Evolutionary conservation across 1,140 invertebrate genomes (phyloP).

Genomic region (Lepidostoma basale): DNA sequence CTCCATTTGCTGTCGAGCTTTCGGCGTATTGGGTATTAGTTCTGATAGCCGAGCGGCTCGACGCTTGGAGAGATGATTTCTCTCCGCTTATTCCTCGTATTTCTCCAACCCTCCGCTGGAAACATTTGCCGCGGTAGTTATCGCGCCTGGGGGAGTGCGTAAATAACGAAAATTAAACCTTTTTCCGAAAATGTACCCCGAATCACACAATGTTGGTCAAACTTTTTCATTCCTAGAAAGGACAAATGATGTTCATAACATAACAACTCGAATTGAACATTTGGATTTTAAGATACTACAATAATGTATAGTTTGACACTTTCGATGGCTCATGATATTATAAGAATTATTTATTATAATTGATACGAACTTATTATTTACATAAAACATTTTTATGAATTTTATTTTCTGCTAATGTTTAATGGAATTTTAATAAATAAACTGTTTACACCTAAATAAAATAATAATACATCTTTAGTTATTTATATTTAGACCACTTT

Average conservation of each 20-base stretch:
- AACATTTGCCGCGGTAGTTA: slow-evolving; percentile 27
- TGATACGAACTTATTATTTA: too few species aligned
- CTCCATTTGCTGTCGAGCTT: too few species aligned
- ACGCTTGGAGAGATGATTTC: neutral
- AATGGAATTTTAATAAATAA: neutral
- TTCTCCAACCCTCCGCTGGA: slow-evolving; percentile 4
- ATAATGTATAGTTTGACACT: too few species aligned
- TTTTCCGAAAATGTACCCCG: slow-evolving; percentile 16
- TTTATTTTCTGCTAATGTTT: neutral
- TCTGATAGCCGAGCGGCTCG: slow-evolving; percentile 5
- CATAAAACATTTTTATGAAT: neutral
- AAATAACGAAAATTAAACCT: slow-evolving; percentile 45
- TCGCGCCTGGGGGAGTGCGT: slow-evolving; percentile 36
- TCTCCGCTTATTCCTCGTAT: slow-evolving; percentile 10
- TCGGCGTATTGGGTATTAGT: too few species aligned
- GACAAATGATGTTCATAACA: too few species aligned
- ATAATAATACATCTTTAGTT: neutral
- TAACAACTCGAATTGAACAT: too few species aligned
- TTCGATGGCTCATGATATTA: too few species aligned
- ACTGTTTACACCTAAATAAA: neutral
- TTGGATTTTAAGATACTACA: too few species aligned
- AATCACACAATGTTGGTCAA: slow-evolving; percentile 19
- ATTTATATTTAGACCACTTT: neutral
- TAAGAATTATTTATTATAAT: too few species aligned
- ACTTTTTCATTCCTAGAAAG: neutral